These are phyloP conservation scores for Sternarchorhynchus goeldii DNA, from an alignment of 2,797 vertebrate species.

Conservation along the genomic window DNA sequence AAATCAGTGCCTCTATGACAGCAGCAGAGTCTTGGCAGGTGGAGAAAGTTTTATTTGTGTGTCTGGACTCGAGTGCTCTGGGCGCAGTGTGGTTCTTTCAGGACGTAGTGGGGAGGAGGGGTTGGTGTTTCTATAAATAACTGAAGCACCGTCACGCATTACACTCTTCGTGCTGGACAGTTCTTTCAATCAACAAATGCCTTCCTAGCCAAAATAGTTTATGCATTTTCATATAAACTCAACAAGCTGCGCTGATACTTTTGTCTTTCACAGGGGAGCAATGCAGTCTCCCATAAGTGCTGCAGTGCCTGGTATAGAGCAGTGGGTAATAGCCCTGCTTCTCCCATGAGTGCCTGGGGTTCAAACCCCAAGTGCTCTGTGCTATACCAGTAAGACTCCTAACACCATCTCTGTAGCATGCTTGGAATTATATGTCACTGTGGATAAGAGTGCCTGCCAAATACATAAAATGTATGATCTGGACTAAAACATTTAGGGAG, in stretches of 20 bases:
- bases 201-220: conserved; percentile 14
- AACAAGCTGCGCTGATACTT: conserved; percentile 18
- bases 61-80: conserved; percentile 1
- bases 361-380: conserved; percentile 1
- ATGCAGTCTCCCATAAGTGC: background rate
- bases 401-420: no score
- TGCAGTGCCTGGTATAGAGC: no score
- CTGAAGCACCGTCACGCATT: conserved; percentile 29
- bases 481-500: conserved; percentile 36
- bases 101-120: background rate
- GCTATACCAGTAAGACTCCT: no score
- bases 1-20: background rate
- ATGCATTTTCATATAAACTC: conserved; percentile 21
- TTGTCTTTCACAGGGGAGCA: conserved; percentile 16
- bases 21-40: conserved; percentile 6
- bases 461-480: background rate
- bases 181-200: conserved; percentile 28
- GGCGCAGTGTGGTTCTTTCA: conserved; percentile 23
- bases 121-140: conserved; percentile 41
- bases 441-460: no score
- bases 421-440: no score
- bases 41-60: conserved; percentile 26
- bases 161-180: conserved; percentile 19
- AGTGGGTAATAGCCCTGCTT: no score
- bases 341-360: no score